Percentiles rank a stretch among this genome's conserved stretches.
Evolutionary conservation across 2,888 invertebrate species (phyloP).

Genomic region (Synergus umbraculus): DNA sequence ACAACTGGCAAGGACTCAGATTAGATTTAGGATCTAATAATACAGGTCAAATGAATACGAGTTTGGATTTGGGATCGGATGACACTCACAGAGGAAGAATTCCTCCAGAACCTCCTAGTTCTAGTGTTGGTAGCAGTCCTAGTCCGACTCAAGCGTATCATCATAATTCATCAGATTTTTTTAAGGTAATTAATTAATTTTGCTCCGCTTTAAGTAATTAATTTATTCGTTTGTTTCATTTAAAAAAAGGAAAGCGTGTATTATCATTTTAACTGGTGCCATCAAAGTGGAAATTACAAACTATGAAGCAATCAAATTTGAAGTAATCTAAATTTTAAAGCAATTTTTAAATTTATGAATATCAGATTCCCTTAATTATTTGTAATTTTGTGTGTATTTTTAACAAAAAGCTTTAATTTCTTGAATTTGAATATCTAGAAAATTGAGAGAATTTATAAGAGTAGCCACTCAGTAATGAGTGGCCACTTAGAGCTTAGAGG

Average conservation of each 20-base stretch:
- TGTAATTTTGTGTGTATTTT: too few species aligned
- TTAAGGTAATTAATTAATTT: conserved; percentile 72
- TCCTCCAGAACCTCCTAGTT: conserved; percentile 72
- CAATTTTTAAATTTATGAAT: too few species aligned
- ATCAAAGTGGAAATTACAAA: too few species aligned
- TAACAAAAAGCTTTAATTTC: too few species aligned
- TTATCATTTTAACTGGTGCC: too few species aligned
- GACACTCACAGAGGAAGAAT: conserved; percentile 69
- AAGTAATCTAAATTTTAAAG: too few species aligned
- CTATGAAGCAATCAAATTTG: too few species aligned
- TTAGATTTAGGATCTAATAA: conserved; percentile 69
- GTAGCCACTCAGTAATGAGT: not conserved
- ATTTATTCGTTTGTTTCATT: too few species aligned
- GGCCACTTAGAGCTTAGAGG: not conserved
- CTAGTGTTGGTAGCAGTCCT: conserved; percentile 74
- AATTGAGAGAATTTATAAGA: not conserved
- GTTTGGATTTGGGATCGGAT: conserved; percentile 66
- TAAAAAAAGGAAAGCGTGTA: too few species aligned
- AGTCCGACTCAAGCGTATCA: conserved; percentile 74
- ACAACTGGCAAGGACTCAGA: conserved; percentile 85
- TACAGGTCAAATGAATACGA: conserved; percentile 61
- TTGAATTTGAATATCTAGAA: not conserved
- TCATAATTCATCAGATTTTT: conserved; percentile 77
- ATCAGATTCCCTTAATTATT: too few species aligned
- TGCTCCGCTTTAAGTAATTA: too few species aligned